phyloP scores from a whole-genome alignment of 1,140 invertebrate species.

The Euwallacea similis region DNA sequence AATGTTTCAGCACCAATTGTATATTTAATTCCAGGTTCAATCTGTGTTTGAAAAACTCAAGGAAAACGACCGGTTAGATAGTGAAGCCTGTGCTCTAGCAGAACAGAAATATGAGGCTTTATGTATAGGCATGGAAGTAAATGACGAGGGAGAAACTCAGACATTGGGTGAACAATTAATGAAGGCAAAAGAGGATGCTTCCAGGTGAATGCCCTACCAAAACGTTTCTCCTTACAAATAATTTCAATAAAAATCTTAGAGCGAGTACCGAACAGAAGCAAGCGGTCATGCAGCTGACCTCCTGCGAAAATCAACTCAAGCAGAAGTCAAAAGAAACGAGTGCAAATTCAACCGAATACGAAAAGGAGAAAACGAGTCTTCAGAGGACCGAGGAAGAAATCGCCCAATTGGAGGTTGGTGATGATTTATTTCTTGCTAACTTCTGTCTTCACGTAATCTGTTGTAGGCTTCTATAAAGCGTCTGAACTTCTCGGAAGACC shows the following conservation, averaged over 20 bases:
- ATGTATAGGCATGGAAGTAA: conserved; percentile 76
- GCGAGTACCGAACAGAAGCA: conserved; percentile 82
- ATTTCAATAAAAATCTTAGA: conserved; percentile 48
- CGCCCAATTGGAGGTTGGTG: conserved; percentile 31
- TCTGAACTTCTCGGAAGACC: conserved; percentile 71
- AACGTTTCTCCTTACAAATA: too few relatives aligned
- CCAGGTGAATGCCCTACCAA: conserved; percentile 41
- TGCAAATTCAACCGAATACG: conserved; percentile 71
- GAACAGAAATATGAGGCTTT: conserved; percentile 83
- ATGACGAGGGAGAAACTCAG: conserved; percentile 78
- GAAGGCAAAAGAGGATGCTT: conserved; percentile 72
- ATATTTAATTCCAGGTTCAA: conserved; percentile 50
- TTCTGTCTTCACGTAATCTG: neutral
- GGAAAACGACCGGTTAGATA: conserved; percentile 67
- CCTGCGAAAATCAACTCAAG: conserved; percentile 69
- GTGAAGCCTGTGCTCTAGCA: conserved; percentile 69
- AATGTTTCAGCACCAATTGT: neutral
- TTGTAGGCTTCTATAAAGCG: conserved; percentile 56
- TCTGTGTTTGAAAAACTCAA: conserved; percentile 72
- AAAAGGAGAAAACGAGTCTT: conserved; percentile 69
- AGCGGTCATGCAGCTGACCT: conserved; percentile 74
- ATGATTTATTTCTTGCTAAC: neutral
- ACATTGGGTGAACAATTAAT: conserved; percentile 90
- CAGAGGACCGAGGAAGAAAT: conserved; percentile 64
- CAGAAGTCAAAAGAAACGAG: conserved; percentile 70